Percentiles rank a stretch among this genome's conserved stretches.
These are phyloP conservation scores for Limnothrissa miodon DNA, from an alignment of 2,113 vertebrate species.

Conservation along the genomic window DNA sequence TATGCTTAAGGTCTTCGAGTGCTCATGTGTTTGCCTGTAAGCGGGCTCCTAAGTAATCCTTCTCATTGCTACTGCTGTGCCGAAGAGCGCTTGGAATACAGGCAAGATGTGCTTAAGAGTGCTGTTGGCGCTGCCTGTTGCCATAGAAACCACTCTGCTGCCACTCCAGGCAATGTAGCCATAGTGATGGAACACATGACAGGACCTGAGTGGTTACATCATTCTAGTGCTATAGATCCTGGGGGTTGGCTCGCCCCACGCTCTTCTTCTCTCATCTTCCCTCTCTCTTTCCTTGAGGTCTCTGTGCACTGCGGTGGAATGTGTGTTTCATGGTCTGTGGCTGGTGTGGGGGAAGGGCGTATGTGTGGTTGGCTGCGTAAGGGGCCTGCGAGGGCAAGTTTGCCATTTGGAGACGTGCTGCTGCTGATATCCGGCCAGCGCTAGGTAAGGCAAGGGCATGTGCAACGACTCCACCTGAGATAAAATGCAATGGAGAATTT, in stretches of 20 bases:
- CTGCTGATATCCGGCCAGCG: slow-evolving; percentile 38
- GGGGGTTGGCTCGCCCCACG: neutral
- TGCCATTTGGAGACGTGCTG: neutral
- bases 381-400: neutral
- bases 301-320: slow-evolving; percentile 44
- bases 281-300: slow-evolving; percentile 19
- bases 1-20: neutral
- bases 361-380: slow-evolving; percentile 22
- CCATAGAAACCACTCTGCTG: slow-evolving; percentile 62
- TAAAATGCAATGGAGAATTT: neutral
- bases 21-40: neutral
- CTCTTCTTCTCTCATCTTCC: neutral
- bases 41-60: neutral
- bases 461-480: neutral
- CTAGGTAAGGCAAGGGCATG: slow-evolving; percentile 43
- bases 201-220: slow-evolving; percentile 51
- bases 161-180: slow-evolving; percentile 64
- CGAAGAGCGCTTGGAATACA: slow-evolving; percentile 32
- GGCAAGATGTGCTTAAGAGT: slow-evolving; percentile 47
- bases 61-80: slow-evolving; percentile 3
- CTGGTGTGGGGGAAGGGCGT: slow-evolving; percentile 30
- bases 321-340: slow-evolving; percentile 20
- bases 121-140: slow-evolving; percentile 52
- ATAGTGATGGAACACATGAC: slow-evolving; percentile 56
- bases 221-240: slow-evolving; percentile 46